Evolutionary conservation across 2,797 vertebrate genomes (phyloP), one percentile per base, ranked within the genome.

Genomic region (Anas acuta): DNA sequence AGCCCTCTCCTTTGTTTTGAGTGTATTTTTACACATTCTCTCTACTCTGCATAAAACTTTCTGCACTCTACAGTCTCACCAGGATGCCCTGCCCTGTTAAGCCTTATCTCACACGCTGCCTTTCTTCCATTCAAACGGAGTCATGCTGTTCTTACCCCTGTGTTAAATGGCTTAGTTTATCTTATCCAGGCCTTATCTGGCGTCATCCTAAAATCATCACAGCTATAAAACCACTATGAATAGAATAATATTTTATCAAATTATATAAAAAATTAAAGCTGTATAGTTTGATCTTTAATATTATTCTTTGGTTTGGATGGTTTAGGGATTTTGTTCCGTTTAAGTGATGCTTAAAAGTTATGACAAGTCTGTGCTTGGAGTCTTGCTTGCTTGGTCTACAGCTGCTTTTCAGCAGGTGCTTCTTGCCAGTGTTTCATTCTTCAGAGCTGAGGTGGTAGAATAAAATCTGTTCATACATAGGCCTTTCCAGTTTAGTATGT

Each of bases 351-450:
- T 41, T 75, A 8, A 8, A 77, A 70, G 39, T 79, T 66, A 28
- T 35, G 22, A 47, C 8, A 41, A 74, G 20, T 25, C 18, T 45
- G 45, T 67, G 35, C 11, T 61, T 56, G 67, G 43, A 67, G 49
- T 32, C 54, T 39, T 32, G 51, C 21, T 71, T 32, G 43, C 35
- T n/a, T 43, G 37, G 23, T 75, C 41, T 72, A 4, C 54, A 64
- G 54, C n/a, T 66, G 71, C 3, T 47, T 74, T 84, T 61, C 54
- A 58, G 12, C 6, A 49, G 19, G 5, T 73, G 39, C 69, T 81
- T 85, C 39, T 65, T 4, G 0, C 17, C 26, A 66, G 57, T 1
- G 0, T 17, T 41, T 72, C 0, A 0, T 62, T 76, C 26, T 64
- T 0, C 0, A 23, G 45, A 69, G 30, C 11, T 58, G 47, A 71